Conservation (phyloP, 2,888 invertebrate genomes). For the Caradrina clavipalpis region DNA sequence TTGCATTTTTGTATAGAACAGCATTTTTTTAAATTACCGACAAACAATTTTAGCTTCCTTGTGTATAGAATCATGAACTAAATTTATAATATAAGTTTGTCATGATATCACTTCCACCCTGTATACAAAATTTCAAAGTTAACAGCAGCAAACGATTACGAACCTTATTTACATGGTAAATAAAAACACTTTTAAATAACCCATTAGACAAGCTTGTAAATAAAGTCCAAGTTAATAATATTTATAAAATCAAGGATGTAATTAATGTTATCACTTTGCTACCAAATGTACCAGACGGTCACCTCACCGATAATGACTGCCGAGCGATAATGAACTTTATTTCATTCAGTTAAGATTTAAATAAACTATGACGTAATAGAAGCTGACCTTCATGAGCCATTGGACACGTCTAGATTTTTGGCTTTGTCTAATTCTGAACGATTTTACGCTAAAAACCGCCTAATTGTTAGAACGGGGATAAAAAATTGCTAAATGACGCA, state of each 20-base stretch:
- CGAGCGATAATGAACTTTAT: conserved; percentile 35
- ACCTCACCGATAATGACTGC: conserved; percentile 12
- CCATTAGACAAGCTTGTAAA: conserved; percentile 17
- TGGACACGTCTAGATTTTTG: conserved; percentile 55
- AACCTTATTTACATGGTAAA: conserved; percentile 6
- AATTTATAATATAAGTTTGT: too few species aligned
- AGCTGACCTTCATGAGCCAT: conserved; percentile 49
- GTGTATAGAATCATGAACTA: too few species aligned
- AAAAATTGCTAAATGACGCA: conserved; percentile 33
- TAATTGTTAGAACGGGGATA: conserved; percentile 31
- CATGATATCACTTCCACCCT: too few species aligned
- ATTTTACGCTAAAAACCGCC: conserved; percentile 44
- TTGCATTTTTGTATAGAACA: too few species aligned
- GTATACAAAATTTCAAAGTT: not conserved
- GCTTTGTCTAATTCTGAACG: conserved; percentile 32
- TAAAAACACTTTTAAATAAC: conserved; percentile 15
- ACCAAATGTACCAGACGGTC: conserved; percentile 36
- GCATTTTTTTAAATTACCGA: too few species aligned
- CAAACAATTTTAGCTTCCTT: too few species aligned
- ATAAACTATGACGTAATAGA: conserved; percentile 30
- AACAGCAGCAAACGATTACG: conserved; percentile 18
- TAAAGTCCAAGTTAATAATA: conserved; percentile 13
- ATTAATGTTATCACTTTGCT: conserved; percentile 45
- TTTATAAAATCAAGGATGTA: conserved; percentile 50
- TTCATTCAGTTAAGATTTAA: conserved; percentile 1